These are phyloP conservation scores for Huso huso DNA, from an alignment of 2,797 vertebrate genomes.

Conservation along the genomic window DNA sequence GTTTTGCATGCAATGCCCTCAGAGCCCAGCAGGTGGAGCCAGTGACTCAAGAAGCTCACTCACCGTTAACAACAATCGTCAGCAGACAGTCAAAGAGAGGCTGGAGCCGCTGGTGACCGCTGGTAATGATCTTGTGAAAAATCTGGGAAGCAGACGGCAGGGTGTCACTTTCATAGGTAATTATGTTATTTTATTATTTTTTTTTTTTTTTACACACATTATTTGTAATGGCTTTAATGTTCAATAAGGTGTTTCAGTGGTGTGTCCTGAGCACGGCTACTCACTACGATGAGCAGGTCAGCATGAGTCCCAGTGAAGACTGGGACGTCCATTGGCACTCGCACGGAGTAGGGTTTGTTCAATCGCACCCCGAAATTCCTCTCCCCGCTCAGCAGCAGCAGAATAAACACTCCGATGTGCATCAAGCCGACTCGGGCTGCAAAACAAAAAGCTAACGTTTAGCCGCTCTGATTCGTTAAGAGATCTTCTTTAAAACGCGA, in stretches of 20 bases:
- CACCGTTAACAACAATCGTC: conserved; percentile 93
- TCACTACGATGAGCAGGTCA: conserved; percentile 92
- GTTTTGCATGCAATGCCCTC: too few species aligned
- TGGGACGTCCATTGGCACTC: conserved; percentile 95
- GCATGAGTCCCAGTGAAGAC: conserved; percentile 97
- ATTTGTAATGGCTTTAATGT: too few species aligned
- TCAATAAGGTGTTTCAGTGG: too few species aligned
- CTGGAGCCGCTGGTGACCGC: conserved; percentile 91
- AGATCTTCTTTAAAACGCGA: too few species aligned
- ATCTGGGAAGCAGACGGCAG: conserved; percentile 59
- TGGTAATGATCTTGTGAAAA: conserved; percentile 97
- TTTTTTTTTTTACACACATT: not conserved
- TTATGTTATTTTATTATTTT: too few species aligned
- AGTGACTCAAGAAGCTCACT: conserved; percentile 17
- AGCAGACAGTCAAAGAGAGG: conserved; percentile 94
- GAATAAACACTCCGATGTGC: conserved; percentile 96
- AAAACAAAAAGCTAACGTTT: not conserved
- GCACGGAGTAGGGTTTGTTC: conserved; percentile 91
- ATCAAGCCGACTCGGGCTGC: conserved; percentile 92
- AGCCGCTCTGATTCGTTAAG: too few species aligned
- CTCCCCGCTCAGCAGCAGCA: conserved; percentile 92
- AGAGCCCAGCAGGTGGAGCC: conserved; percentile 11
- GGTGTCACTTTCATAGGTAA: not conserved
- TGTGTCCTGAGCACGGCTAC: conserved; percentile 19
- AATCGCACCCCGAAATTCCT: conserved; percentile 95